Conservation (phyloP, 1,140 invertebrate species). For the Drosophila equinoxialis region DNA sequence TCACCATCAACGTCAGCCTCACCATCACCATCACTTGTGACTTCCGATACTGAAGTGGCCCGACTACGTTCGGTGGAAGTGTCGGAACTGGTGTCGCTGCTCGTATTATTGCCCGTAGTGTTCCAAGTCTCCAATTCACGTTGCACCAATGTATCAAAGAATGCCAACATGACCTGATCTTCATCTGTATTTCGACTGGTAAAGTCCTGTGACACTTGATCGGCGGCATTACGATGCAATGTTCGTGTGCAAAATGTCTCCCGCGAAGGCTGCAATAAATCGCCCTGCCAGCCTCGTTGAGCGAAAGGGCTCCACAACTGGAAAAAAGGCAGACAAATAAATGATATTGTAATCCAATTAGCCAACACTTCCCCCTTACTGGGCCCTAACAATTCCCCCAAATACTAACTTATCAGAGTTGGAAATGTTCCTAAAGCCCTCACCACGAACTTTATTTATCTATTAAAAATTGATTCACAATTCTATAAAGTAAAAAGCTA, state of each 20-base stretch:
- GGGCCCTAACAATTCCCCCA: neutral
- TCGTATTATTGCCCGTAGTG: constrained; percentile 83
- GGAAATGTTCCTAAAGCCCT: no score
- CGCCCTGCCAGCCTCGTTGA: constrained; percentile 85
- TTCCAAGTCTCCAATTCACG: constrained; percentile 92
- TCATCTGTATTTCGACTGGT: constrained; percentile 93
- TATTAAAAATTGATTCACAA: neutral
- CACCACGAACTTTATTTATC: neutral
- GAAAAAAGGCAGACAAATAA: neutral
- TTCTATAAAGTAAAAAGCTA: neutral
- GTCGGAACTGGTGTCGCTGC: constrained; percentile 39
- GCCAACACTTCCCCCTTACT: neutral
- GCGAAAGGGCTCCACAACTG: constrained; percentile 92
- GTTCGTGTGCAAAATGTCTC: constrained; percentile 88
- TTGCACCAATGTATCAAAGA: constrained; percentile 96
- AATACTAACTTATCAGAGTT: neutral
- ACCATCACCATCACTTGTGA: constrained; percentile 42
- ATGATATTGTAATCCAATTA: neutral
- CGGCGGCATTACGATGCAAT: constrained; percentile 92
- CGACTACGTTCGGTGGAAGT: constrained; percentile 43
- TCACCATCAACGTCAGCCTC: no score
- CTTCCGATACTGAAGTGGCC: constrained; percentile 38
- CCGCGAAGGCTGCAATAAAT: constrained; percentile 84
- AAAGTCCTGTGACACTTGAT: constrained; percentile 92
- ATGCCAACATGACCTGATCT: constrained; percentile 97